Percentiles rank a stretch among this genome's conserved stretches.
Evolutionary conservation across 1,140 invertebrate species (phyloP).

Genomic region (Euglossa dilemma): DNA sequence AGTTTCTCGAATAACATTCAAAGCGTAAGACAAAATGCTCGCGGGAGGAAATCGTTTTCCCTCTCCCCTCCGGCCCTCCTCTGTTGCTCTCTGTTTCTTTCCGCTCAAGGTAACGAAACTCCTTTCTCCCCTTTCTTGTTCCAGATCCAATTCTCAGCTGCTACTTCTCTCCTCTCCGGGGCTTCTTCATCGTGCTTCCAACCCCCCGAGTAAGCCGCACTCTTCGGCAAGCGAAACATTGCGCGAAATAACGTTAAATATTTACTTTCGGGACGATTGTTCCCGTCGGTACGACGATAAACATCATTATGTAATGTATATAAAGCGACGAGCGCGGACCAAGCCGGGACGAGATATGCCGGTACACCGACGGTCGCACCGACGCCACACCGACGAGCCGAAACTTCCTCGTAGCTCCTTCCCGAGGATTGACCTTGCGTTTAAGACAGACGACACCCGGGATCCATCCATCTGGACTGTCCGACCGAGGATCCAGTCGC

Average conservation of each 20-base stretch:
- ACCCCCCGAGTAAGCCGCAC: conserved; percentile 22
- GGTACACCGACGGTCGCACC: too few relatives aligned
- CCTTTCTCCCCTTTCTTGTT: conserved; percentile 40
- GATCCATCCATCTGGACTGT: conserved; percentile 64
- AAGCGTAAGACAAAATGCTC: conserved; percentile 55
- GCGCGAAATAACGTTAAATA: conserved; percentile 83
- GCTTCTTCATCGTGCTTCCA: background rate
- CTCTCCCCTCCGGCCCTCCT: conserved; percentile 10
- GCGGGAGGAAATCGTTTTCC: conserved; percentile 54
- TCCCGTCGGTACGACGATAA: conserved; percentile 80
- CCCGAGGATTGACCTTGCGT: conserved; percentile 51
- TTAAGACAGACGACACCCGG: background rate
- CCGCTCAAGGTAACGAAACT: conserved; percentile 34
- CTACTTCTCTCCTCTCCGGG: conserved; percentile 29
- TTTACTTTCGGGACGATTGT: conserved; percentile 81
- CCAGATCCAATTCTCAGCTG: conserved; percentile 67
- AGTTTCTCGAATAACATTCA: conserved; percentile 69
- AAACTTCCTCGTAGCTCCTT: conserved; percentile 45
- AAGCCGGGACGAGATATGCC: conserved; percentile 50
- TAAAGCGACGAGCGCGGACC: conserved; percentile 68
- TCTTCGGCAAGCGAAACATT: conserved; percentile 78
- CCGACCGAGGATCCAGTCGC: conserved; percentile 51
- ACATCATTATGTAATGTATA: conserved; percentile 83
- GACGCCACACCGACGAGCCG: background rate
- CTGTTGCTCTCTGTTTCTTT: conserved; percentile 26